Base-by-base conservation (phyloP, 2,797 vertebrate species). In the Gallinago nigripennis region DNA sequence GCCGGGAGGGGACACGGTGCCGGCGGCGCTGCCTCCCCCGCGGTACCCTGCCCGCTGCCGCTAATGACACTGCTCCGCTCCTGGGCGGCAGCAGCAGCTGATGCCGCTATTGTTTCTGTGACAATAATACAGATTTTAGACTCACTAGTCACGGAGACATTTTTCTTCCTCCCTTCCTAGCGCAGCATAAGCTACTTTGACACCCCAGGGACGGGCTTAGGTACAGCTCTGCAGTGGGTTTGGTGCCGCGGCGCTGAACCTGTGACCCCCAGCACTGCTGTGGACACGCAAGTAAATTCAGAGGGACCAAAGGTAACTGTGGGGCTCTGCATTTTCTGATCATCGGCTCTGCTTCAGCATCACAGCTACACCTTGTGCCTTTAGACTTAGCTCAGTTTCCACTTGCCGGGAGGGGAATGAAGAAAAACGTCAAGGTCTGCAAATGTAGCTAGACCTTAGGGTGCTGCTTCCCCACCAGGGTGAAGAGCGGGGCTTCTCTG, bases 51-150 rank as follows among this genome's bases (percentile, higher is more conserved):
- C 72, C 88, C 91, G 48, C 53, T 0, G 1, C 65, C 5, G 6
- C 83, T 94, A 94, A 94, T 91, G 94, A 92, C 16, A 0, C 76
- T 15, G 82, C 82, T 86, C 82, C 2, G 6, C 91, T 89, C 69
- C 82, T 87, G 87, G 79, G 53, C 95, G 68, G 91, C 84, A 33
- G 85, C 84, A 90, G 92, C 92, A 94, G 96, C 95, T 96, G 95
- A 96, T 93, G 94, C 94, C 7, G 39, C 95, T 96, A 82, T 96
- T 97, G 94, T 97, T 95, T 95, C 85, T 96, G 77, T 77, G 83
- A 92, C 89, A 96, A 94, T 90, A 95, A 94, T 82, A 92, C 91
- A 92, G 63, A 86, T 92, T 96, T 97, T 94, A 95, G 96, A 91
- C 92, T 96, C 90, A 95, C 86, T 80, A 45, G 92, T 95, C 95